Evolutionary conservation across 2,888 invertebrate species (phyloP), one percentile per base, ranked within the genome.

Genomic region (Chaetogeoica ovagalla): DNA sequence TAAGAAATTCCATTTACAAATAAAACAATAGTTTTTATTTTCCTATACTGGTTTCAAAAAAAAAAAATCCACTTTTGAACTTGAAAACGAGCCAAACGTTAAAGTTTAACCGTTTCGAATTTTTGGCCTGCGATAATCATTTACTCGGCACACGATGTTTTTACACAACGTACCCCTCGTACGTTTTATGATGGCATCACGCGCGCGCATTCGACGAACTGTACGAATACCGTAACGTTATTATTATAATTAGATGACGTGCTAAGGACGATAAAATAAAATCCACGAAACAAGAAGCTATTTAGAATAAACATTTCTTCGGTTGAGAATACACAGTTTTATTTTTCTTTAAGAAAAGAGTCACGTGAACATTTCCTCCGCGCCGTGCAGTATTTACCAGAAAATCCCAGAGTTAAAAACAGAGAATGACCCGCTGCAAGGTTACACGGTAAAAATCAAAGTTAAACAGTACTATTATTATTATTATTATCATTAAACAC

Each of bases 221-320:
- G 30, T 52, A 63, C 52, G 21, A 9, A 17, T n/a, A 30, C 73
- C 37, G 30, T 62, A 62, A 72, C 73, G 30, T 37, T 63, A 55
- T 63, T 52, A 73, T 63, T 75, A 75, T 65, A 57, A 75, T 75
- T 66, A 66, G 57, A 66, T 75, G 75, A 75, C 75, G 75, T 75
- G 65, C 75, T 43, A 57, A 75, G 43, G 57, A 57, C 57, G 39
- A 75, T 75, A 74, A 74, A 74, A 74, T 21, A 57, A 66, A 75
- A 75, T 75, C 75, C 75, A 75, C 39, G 66, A 75, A 75, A 75
- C 57, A n/a, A 66, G 21, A 66, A 66, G 75, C 66, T 39, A 57
- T 66, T 66, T 75, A 37, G 17, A 73, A 63, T 9, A 52, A 52
- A 13, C 62, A n/a, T 48, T 62, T 72, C 11, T 62, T 72, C 11